Conservation (phyloP, 2,797 vertebrate genomes). For the Acrossocheilus fasciatus region DNA sequence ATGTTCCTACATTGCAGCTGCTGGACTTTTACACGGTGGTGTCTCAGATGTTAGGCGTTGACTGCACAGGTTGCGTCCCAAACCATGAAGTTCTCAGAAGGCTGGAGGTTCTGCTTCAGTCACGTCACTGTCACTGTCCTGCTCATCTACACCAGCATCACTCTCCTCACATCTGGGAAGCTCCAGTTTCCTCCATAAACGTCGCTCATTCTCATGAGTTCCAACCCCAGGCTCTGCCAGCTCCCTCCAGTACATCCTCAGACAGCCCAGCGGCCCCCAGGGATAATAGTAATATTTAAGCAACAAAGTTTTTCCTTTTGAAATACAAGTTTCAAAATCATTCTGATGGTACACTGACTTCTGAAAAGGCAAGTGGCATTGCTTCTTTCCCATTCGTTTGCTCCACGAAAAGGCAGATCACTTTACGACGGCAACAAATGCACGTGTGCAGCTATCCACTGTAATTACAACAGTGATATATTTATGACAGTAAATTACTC, state of each 20-base stretch:
- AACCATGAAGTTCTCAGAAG: conserved; percentile 86
- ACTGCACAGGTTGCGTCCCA: conserved; percentile 73
- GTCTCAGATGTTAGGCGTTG: conserved; percentile 84
- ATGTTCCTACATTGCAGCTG: conserved; percentile 76
- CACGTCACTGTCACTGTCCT: conserved; percentile 63
- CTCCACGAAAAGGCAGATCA: no score
- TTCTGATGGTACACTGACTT: no score
- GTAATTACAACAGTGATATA: no score
- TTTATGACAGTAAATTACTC: no score
- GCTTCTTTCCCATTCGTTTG: no score
- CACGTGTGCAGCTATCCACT: no score
- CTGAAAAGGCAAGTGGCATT: no score
- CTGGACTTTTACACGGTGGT: conserved; percentile 86
- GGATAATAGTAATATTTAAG: not conserved
- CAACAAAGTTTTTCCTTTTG: not conserved
- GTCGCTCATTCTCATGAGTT: conserved; percentile 25
- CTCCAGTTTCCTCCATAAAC: conserved; percentile 46
- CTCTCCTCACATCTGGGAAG: conserved; percentile 54
- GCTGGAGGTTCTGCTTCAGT: conserved; percentile 83
- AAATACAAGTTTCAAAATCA: not conserved
- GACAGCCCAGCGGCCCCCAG: not conserved
- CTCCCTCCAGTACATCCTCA: not conserved
- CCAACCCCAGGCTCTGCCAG: conserved; percentile 1
- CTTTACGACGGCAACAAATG: no score
- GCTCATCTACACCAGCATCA: conserved; percentile 71